Percentiles rank a stretch among this genome's conserved stretches.
These are phyloP conservation scores for Mionectes macconnelli DNA, from an alignment of 2,113 vertebrate species.

Conservation along the genomic window DNA sequence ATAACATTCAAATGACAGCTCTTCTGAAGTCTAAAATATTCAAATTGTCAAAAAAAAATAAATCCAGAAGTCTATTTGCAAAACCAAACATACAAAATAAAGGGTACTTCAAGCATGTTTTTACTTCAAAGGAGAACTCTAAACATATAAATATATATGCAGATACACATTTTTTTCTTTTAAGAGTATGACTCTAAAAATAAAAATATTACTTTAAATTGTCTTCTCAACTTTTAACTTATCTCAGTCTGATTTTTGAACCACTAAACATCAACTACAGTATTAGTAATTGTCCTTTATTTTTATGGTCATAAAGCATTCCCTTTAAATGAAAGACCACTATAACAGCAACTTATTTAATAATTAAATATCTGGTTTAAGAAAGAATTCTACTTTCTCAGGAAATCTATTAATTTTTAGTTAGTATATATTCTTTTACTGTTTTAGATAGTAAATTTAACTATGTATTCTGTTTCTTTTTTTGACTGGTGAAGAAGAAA, in stretches of 20 bases:
- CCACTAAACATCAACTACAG: neutral
- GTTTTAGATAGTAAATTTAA: neutral
- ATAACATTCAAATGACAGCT: neutral
- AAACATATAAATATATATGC: neutral
- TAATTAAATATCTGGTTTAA: neutral
- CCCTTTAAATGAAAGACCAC: neutral
- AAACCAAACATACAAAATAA: neutral
- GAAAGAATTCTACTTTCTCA: neutral
- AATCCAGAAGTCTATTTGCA: neutral
- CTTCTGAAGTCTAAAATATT: neutral
- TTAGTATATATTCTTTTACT: neutral
- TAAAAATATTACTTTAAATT: neutral
- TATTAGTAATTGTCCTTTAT: neutral
- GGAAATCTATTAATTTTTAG: neutral
- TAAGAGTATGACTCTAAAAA: neutral
- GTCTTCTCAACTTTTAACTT: neutral
- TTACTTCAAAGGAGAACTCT: neutral
- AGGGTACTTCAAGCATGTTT: neutral
- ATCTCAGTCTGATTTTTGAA: neutral
- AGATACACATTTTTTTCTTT: neutral
- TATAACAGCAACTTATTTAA: neutral
- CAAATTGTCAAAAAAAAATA: neutral
- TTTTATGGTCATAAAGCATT: neutral
- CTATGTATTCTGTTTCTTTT: neutral
- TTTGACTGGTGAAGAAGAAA: neutral